Conservation (phyloP, 2,888 invertebrate genomes). For the Lymantria dispar region DNA sequence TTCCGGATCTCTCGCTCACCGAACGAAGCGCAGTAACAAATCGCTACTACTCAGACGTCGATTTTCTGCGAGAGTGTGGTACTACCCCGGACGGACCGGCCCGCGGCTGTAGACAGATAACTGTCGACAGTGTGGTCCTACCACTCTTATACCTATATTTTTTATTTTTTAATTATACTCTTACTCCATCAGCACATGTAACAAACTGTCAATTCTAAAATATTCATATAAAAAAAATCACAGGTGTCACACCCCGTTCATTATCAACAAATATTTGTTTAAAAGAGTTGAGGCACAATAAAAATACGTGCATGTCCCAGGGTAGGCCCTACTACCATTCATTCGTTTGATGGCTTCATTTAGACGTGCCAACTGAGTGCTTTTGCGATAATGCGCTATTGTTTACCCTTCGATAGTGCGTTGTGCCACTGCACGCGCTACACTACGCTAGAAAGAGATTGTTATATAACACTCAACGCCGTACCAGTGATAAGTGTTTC, state of each 20-base stretch:
- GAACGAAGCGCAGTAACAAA: too few species aligned
- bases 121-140: too few species aligned
- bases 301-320: constrained; percentile 74
- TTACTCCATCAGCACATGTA: too few species aligned
- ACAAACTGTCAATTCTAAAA: too few species aligned
- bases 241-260: constrained; percentile 37
- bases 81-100: too few species aligned
- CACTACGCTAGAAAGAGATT: constrained; percentile 67
- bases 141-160: too few species aligned
- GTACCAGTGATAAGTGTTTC: constrained; percentile 51
- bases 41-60: too few species aligned
- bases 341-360: constrained; percentile 82
- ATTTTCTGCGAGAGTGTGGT: too few species aligned
- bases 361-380: constrained; percentile 75
- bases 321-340: constrained; percentile 74
- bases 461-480: constrained; percentile 49
- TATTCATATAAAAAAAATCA: background rate
- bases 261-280: constrained; percentile 70
- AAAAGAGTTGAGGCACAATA: constrained; percentile 74
- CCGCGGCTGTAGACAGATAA: too few species aligned
- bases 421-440: constrained; percentile 74
- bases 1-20: too few species aligned
- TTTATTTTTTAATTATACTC: too few species aligned
- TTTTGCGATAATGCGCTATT: constrained; percentile 80
- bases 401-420: constrained; percentile 82